These are phyloP conservation scores for Zaprionus obscuricornis DNA, from an alignment of 2,888 invertebrate genomes.

Conservation along the genomic window DNA sequence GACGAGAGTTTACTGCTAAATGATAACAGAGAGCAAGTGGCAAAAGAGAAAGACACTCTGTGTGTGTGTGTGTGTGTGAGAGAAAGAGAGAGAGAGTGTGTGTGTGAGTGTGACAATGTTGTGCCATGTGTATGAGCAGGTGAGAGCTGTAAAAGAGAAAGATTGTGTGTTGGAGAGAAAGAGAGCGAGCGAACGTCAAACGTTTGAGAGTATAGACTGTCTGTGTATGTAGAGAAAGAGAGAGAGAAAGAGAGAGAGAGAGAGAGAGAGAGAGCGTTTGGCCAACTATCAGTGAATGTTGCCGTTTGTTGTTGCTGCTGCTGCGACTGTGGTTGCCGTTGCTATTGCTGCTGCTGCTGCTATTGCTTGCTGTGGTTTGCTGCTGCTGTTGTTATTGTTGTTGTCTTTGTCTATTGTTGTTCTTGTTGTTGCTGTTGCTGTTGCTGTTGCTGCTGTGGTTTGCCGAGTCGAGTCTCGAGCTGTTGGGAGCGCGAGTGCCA, in stretches of 20 bases:
- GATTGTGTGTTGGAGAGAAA: not conserved
- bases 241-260: slow-evolving; percentile 5
- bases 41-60: slow-evolving; percentile 4
- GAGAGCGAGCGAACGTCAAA: too few species aligned
- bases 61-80: slow-evolving; percentile 2
- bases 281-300: slow-evolving; percentile 41
- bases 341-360: slow-evolving; percentile 54
- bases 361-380: slow-evolving; percentile 67
- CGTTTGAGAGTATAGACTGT: too few species aligned
- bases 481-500: slow-evolving; percentile 64
- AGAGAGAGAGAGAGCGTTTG: not conserved
- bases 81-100: slow-evolving; percentile 1
- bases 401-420: slow-evolving; percentile 26
- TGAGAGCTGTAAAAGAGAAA: slow-evolving; percentile 19
- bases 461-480: not conserved
- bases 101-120: not conserved
- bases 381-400: slow-evolving; percentile 3
- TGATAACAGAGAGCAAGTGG: slow-evolving; percentile 59
- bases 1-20: slow-evolving; percentile 6
- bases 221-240: slow-evolving; percentile 4
- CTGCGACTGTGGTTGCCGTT: slow-evolving; percentile 9
- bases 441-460: slow-evolving; percentile 23
- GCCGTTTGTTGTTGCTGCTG: slow-evolving; percentile 21
- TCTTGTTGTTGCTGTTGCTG: slow-evolving; percentile 5
- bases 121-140: too few species aligned